Base-by-base conservation (phyloP, 2,113 vertebrate genomes). In the Progne subis region DNA sequence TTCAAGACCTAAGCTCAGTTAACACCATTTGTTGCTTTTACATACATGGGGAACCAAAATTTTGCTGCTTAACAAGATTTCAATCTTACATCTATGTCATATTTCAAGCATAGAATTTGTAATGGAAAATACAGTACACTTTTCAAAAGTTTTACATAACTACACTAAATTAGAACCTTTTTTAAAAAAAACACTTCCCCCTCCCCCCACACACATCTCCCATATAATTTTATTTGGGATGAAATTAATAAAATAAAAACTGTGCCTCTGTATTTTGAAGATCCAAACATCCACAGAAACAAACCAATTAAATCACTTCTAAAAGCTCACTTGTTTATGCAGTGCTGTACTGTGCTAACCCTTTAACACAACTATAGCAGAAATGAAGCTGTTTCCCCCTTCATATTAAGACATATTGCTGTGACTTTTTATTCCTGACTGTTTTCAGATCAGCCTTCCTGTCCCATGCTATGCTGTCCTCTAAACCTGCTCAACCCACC, bases 1-100 rank as follows among this genome's bases (percentile, higher is more conserved):
- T 50, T 88, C 23, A 83, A 95, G 78, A 74, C 9, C 7, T 14
- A 74, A 72, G 11, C 19, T 52, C 11, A 79, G 10, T 25, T 87
- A 21, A 68, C n/a, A 59, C 15, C 7, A n/a, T 46, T 57, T 76
- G 11, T 6, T 88, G 46, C 41, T 17, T 24, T 44, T 32, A 65
- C 32, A 74, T 4, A 24, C 5, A 24, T 0, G 2, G 9, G 16
- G 52, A 92, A 89, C 4, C 31, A 85, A 71, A 67, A 60, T 25
- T 37, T 60, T 17, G 29, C 52, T 71, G 60, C 41, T 77, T 67
- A 78, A 59, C 28, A 67, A 23, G 20, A 67, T 26, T 84, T 75
- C 64, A 63, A 24, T 59, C 46, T 84, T 34, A 16, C 3, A 39
- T 0, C 1, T n/a, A 52, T 5, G 2, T 6, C 11, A 3, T 34